These are phyloP conservation scores for Autographa pulchrina DNA, from an alignment of 2,888 invertebrate genomes.

Conservation along the genomic window DNA sequence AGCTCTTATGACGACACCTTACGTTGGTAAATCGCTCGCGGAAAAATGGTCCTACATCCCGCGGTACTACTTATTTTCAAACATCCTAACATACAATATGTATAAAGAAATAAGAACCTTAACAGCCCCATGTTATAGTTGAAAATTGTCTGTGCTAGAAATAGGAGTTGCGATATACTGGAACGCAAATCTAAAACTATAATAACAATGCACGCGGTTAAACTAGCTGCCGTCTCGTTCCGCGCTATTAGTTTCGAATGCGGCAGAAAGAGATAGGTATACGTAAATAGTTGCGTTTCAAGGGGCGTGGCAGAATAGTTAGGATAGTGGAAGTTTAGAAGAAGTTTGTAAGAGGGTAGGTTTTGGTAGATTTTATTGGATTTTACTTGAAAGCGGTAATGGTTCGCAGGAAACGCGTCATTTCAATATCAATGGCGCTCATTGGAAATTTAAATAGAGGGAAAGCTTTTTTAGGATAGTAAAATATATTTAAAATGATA, in stretches of 20 bases:
- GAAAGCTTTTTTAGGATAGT: constrained; percentile 25
- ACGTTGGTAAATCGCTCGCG: constrained; percentile 87
- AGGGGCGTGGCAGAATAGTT: constrained; percentile 84
- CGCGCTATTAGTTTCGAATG: constrained; percentile 55
- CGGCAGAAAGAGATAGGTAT: constrained; percentile 70
- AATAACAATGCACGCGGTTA: constrained; percentile 82
- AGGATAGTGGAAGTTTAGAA: constrained; percentile 85
- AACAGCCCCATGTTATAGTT: fast-evolving
- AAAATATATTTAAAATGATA: constrained; percentile 9
- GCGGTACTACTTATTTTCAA: constrained; percentile 62
- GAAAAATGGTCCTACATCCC: constrained; percentile 84
- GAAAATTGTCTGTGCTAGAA: constrained; percentile 20
- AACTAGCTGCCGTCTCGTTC: constrained; percentile 76
- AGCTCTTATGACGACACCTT: constrained; percentile 85
- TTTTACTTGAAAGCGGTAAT: constrained; percentile 77
- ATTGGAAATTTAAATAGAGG: constrained; percentile 47
- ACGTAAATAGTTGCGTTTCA: constrained; percentile 62
- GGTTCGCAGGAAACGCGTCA: constrained; percentile 66
- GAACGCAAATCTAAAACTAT: constrained; percentile 75
- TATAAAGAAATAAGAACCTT: constrained; percentile 41
- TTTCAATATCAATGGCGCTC: constrained; percentile 72
- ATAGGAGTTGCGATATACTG: constrained; percentile 55
- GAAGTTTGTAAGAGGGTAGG: constrained; percentile 86
- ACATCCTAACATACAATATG: constrained; percentile 45
- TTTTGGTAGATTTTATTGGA: constrained; percentile 87